These are phyloP conservation scores for Danaus chrysippus DNA, from an alignment of 2,888 invertebrate species.

Conservation along the genomic window DNA sequence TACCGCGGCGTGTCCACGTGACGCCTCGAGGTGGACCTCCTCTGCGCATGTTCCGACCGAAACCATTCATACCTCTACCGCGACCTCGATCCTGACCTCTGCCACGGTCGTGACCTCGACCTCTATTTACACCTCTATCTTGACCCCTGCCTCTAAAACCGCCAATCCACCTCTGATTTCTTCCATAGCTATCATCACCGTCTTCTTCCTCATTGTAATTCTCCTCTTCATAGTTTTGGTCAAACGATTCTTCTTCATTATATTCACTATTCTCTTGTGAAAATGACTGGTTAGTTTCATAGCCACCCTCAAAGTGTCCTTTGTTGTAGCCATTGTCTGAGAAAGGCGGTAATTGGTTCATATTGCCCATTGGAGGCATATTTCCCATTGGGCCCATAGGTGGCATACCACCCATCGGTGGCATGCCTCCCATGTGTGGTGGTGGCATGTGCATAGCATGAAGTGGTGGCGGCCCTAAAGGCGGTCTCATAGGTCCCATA, in stretches of 20 bases:
- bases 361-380: conserved; percentile 47
- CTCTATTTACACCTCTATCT: conserved; percentile 54
- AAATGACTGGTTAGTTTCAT: conserved; percentile 57
- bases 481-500: conserved; percentile 43
- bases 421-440: conserved; percentile 42
- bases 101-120: conserved; percentile 51
- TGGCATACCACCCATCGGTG: conserved; percentile 48
- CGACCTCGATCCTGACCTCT: conserved; percentile 49
- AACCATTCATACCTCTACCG: conserved; percentile 50
- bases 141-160: conserved; percentile 54
- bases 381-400: conserved; percentile 47
- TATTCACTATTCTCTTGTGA: conserved; percentile 52
- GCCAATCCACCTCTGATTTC: conserved; percentile 63
- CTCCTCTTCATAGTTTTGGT: conserved; percentile 56
- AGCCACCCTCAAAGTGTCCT: conserved; percentile 55
- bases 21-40: conserved; percentile 49
- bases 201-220: conserved; percentile 54
- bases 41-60: conserved; percentile 37
- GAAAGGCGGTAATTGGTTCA: conserved; percentile 51
- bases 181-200: conserved; percentile 47
- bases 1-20: conserved; percentile 52
- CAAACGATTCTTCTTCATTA: conserved; percentile 51
- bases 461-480: conserved; percentile 11
- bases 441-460: conserved; percentile 46
- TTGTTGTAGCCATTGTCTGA: conserved; percentile 67